Evolutionary conservation across 2,888 invertebrate species (phyloP).

Genomic region (Lissonota sp.): DNA sequence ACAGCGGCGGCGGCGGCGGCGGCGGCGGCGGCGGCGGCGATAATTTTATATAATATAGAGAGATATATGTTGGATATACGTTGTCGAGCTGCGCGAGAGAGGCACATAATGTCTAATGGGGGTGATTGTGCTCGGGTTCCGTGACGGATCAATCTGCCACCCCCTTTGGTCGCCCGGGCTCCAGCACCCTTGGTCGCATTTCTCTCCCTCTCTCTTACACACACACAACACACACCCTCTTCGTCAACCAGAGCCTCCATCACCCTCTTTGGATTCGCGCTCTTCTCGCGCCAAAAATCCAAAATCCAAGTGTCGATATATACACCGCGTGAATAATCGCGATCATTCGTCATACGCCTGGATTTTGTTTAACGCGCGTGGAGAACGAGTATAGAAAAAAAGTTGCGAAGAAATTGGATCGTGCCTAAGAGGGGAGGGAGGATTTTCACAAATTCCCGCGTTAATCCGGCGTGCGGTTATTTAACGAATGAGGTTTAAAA

Average conservation of each 20-base stretch:
- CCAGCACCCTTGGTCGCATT: constrained; percentile 62
- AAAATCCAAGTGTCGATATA: constrained; percentile 76
- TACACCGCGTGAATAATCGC: constrained; percentile 76
- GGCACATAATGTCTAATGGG: constrained; percentile 83
- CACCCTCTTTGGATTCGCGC: constrained; percentile 34
- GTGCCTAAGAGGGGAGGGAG: not conserved
- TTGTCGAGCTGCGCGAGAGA: constrained; percentile 71
- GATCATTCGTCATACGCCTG: constrained; percentile 79
- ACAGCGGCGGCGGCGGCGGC: no score
- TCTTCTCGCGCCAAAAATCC: constrained; percentile 73
- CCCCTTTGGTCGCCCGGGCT: constrained; percentile 75
- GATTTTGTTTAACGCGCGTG: constrained; percentile 61
- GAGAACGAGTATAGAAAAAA: constrained; percentile 59
- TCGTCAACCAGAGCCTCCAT: not conserved
- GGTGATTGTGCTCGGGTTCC: constrained; percentile 83
- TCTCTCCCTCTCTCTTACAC: constrained; percentile 67
- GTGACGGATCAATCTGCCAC: constrained; percentile 84
- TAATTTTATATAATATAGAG: no score
- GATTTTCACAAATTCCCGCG: constrained; percentile 4
- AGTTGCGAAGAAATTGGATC: constrained; percentile 48
- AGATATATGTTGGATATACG: constrained; percentile 25
- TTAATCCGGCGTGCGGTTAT: constrained; percentile 23
- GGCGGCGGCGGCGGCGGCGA: no score
- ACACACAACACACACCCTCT: constrained; percentile 40
- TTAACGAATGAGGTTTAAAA: constrained; percentile 20